A percentile compares a stretch with the other conserved stretches of the same genome.
These are phyloP conservation scores for Beris morrisii DNA, from an alignment of 2,888 invertebrate genomes.

Conservation along the genomic window DNA sequence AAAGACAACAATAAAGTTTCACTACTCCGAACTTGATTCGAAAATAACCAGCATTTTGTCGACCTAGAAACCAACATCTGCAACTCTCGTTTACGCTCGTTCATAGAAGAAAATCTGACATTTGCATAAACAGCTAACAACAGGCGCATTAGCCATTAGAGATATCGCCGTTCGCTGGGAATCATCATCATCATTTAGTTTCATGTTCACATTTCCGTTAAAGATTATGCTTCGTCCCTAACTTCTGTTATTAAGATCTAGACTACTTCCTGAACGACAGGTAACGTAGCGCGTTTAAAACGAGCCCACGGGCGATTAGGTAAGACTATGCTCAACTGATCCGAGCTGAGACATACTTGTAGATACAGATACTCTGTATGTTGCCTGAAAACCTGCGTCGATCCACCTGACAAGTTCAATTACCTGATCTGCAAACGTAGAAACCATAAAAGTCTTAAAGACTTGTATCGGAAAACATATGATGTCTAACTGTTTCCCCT, in stretches of 20 bases:
- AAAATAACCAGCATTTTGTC: conserved; percentile 8
- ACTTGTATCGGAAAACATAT: conserved; percentile 16
- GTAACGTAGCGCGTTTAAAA: neutral
- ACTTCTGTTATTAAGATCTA: conserved; percentile 28
- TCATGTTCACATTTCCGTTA: conserved; percentile 9
- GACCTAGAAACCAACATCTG: conserved; percentile 31
- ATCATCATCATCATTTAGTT: neutral
- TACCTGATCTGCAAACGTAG: conserved; percentile 22
- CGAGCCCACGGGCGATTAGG: neutral
- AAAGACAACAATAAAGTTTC: conserved; percentile 26
- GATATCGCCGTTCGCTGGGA: neutral
- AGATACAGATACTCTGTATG: neutral
- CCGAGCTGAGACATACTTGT: too few relatives aligned
- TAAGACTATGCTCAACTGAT: too few relatives aligned
- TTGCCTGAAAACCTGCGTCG: neutral
- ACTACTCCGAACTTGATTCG: conserved; percentile 26
- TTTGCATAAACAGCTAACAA: conserved; percentile 26
- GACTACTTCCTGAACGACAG: conserved; percentile 28
- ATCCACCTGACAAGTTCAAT: conserved; percentile 28
- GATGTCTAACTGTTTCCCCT: conserved; percentile 21
- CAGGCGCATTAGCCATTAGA: conserved; percentile 6
- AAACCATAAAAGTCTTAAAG: conserved; percentile 25
- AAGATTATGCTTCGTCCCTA: conserved; percentile 19
- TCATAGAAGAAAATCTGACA: conserved; percentile 26
- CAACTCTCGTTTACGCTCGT: conserved; percentile 17